phyloP scores from a whole-genome alignment of 2,888 invertebrate species.

The Nymphalis c-album region DNA sequence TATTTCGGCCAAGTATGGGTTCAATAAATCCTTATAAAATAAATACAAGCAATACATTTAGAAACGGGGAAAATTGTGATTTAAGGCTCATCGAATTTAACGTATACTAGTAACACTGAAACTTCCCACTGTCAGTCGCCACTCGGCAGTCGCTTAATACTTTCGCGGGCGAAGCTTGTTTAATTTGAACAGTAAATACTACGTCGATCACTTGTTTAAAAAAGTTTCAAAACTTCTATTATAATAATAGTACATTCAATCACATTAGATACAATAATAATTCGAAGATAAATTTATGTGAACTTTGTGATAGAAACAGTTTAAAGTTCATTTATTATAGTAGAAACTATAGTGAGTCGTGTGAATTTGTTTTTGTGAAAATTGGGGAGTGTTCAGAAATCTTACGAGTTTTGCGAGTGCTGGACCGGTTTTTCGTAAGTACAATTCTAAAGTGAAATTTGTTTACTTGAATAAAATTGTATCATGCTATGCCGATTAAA shows the following conservation, averaged over 20 bases:
- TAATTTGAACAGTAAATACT: background rate
- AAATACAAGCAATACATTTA: background rate
- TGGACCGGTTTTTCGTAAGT: constrained; percentile 32
- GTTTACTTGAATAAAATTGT: constrained; percentile 4
- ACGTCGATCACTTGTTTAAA: constrained; percentile 16
- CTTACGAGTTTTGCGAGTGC: constrained; percentile 19
- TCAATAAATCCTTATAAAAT: too few relatives aligned
- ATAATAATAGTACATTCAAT: background rate
- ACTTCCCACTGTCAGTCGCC: constrained; percentile 12
- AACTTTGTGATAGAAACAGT: background rate
- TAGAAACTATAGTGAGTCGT: constrained; percentile 14
- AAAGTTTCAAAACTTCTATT: constrained; percentile 3
- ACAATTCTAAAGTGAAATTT: constrained; percentile 29
- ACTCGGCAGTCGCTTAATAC: constrained; percentile 16
- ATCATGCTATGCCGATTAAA: background rate
- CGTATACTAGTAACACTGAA: constrained; percentile 18
- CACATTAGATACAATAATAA: background rate
- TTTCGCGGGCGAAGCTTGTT: constrained; percentile 12
- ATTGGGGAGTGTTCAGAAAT: constrained; percentile 32
- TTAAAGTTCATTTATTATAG: background rate
- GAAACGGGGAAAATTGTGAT: background rate
- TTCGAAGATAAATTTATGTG: background rate
- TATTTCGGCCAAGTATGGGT: too few relatives aligned
- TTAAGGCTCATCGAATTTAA: background rate
- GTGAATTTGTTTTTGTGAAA: constrained; percentile 26